phyloP scores from a whole-genome alignment of 2,797 vertebrate species.

The Rhinichthys osculus region DNA sequence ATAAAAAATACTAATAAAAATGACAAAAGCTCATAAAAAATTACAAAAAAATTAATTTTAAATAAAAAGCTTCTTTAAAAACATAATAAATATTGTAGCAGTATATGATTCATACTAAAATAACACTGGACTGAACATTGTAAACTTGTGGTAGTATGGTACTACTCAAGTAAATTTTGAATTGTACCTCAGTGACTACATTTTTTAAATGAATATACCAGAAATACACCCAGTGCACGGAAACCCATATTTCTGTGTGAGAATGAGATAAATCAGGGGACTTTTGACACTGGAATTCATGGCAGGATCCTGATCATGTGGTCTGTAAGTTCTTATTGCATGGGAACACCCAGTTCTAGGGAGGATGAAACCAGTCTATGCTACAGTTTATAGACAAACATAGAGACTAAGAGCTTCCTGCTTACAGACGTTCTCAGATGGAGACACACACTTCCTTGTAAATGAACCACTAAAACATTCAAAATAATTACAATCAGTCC shows the following conservation, averaged over 20 bases:
- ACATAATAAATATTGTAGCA: neutral
- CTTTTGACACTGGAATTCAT: slow-evolving; percentile 68
- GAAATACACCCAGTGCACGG: neutral
- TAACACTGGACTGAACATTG: neutral
- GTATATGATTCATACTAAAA: neutral
- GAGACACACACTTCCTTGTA: neutral
- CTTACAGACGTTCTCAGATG: neutral
- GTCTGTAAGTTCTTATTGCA: slow-evolving; percentile 36
- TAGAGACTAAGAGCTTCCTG: slow-evolving; percentile 30
- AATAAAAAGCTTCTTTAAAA: neutral
- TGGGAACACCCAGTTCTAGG: slow-evolving; percentile 16
- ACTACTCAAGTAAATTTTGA: neutral
- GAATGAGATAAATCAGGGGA: slow-evolving; percentile 53
- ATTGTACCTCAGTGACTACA: neutral
- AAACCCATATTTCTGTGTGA: slow-evolving; percentile 19
- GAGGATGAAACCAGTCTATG: neutral
- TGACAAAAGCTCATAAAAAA: no score
- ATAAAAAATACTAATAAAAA: no score
- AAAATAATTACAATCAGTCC: neutral
- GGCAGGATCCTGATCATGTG: slow-evolving; percentile 55
- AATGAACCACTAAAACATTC: neutral
- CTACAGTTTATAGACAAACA: neutral
- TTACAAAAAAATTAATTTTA: no score
- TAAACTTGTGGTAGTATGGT: neutral
- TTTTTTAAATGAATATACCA: neutral